Evolutionary conservation across 2,113 vertebrate species (phyloP).

Genomic region (Sorex fumeus): DNA sequence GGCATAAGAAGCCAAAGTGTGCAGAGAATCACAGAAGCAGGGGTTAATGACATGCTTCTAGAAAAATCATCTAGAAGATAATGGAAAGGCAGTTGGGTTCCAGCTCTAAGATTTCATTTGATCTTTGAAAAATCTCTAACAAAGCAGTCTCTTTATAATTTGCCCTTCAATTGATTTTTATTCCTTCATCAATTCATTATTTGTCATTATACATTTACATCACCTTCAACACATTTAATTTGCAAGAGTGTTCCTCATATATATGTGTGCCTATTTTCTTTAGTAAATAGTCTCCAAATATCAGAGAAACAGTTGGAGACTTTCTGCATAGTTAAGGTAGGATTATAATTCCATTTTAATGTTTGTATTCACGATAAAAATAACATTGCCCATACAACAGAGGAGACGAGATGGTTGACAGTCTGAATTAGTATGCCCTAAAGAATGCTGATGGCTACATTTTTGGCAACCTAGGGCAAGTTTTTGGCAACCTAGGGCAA

Average conservation of each 20-base stretch:
- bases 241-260: not conserved
- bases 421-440: conserved; percentile 86
- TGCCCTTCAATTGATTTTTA: conserved; percentile 1
- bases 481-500: conserved; percentile 80
- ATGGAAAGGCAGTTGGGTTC: not conserved
- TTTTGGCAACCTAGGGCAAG: conserved; percentile 83
- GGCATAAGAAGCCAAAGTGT: conserved; percentile 37
- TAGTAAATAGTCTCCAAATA: conserved; percentile 45
- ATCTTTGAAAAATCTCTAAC: conserved; percentile 49
- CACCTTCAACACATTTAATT: conserved; percentile 30
- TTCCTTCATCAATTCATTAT: conserved; percentile 28
- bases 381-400: conserved; percentile 78
- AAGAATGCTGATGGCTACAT: conserved; percentile 85
- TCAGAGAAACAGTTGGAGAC: conserved; percentile 75
- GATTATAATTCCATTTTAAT: conserved; percentile 84
- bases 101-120: not conserved
- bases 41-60: not conserved
- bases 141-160: conserved; percentile 5
- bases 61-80: not conserved
- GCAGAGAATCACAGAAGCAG: not conserved
- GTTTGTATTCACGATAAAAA: conserved; percentile 85
- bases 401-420: conserved; percentile 85
- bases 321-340: conserved; percentile 75
- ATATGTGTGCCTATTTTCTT: conserved; percentile 2
- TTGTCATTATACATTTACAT: not conserved